Percentiles rank a stretch among this genome's conserved stretches.
phyloP scores from a whole-genome alignment of 2,113 vertebrate species.

The Paedocypris sp. region DNA sequence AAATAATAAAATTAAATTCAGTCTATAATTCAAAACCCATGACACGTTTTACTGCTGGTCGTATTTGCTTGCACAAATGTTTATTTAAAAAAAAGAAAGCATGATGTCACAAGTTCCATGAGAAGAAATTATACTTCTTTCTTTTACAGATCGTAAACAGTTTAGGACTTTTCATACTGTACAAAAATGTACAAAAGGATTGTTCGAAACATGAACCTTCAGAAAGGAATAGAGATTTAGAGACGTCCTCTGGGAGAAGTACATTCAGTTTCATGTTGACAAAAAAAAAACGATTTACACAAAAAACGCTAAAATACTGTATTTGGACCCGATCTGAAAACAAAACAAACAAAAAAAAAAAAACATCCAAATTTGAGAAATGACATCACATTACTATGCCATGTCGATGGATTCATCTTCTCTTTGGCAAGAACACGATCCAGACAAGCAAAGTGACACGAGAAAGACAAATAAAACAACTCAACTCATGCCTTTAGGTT shows the following conservation, averaged over 20 bases:
- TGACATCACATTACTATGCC: slow-evolving; percentile 4
- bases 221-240: background rate
- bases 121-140: slow-evolving; percentile 3
- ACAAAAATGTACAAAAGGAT: slow-evolving; percentile 25
- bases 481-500: background rate
- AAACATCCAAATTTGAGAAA: too few species aligned
- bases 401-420: background rate
- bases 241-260: background rate
- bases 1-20: slow-evolving; percentile 31
- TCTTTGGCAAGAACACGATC: background rate
- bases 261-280: slow-evolving; percentile 8
- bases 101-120: slow-evolving; percentile 16
- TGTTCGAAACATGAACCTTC: background rate
- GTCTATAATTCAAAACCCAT: slow-evolving; percentile 25
- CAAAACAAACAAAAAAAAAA: background rate
- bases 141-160: slow-evolving; percentile 9
- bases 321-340: background rate
- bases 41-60: too few species aligned
- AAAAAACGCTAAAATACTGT: background rate
- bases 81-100: slow-evolving; percentile 9
- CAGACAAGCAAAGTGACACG: background rate
- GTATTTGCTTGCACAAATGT: background rate
- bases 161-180: slow-evolving; percentile 17
- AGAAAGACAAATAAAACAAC: background rate
- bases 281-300: background rate